These are phyloP conservation scores for Acromyrmex heyeri DNA, from an alignment of 1,140 invertebrate genomes.

Conservation along the genomic window DNA sequence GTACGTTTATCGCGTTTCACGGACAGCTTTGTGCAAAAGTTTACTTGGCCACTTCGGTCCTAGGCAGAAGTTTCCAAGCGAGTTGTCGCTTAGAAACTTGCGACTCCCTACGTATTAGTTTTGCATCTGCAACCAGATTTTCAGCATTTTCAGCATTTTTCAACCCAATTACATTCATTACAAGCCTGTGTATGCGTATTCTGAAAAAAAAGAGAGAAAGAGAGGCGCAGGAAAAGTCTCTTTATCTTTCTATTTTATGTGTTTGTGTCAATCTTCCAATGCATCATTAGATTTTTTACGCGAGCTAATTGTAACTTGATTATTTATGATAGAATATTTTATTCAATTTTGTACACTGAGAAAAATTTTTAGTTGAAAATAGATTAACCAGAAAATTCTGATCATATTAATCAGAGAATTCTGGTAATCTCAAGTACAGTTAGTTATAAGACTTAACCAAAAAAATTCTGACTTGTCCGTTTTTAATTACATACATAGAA, in stretches of 20 bases:
- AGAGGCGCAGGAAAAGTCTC: too few species aligned
- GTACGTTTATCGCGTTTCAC: constrained; percentile 66
- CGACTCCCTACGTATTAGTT: not conserved
- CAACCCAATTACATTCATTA: constrained; percentile 7
- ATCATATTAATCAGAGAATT: too few species aligned
- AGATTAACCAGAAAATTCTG: too few species aligned
- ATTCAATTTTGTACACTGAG: not conserved
- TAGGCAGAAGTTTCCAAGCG: constrained; percentile 28
- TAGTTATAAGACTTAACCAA: too few species aligned
- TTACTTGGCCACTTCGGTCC: constrained; percentile 37
- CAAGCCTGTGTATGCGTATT: not conserved
- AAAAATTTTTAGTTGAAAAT: too few species aligned
- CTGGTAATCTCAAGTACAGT: too few species aligned
- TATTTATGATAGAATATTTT: not conserved
- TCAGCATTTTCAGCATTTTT: constrained; percentile 22
- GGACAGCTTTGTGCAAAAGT: constrained; percentile 53
- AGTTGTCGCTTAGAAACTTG: not conserved
- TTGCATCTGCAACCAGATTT: constrained; percentile 22
- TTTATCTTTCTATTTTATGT: not conserved
- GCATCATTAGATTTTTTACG: not conserved
- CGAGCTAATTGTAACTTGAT: not conserved
- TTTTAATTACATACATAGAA: too few species aligned
- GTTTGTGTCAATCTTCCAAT: not conserved
- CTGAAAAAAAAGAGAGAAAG: too few species aligned
- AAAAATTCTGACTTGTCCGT: too few species aligned